Conservation (phyloP, 2,888 invertebrate genomes). For the Phrixothrix hirtus region DNA sequence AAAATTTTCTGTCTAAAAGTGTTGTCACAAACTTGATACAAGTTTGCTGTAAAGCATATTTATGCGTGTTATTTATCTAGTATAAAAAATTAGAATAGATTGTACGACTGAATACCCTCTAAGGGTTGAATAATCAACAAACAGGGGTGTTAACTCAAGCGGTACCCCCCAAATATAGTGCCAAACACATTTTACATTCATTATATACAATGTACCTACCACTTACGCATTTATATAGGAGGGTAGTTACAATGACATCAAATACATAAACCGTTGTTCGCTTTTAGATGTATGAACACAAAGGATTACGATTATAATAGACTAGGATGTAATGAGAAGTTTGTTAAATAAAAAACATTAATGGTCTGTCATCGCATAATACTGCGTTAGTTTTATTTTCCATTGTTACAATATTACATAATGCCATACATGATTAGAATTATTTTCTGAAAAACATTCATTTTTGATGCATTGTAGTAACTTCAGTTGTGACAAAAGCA, state of each 20-base stretch:
- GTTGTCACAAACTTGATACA: too few species aligned
- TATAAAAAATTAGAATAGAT: too few species aligned
- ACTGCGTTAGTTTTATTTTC: conserved; percentile 8
- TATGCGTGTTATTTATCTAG: too few species aligned
- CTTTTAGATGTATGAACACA: conserved; percentile 26
- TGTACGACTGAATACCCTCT: too few species aligned
- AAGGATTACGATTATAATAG: conserved; percentile 31
- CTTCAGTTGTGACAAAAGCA: too few species aligned
- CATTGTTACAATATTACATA: too few species aligned
- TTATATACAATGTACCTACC: conserved; percentile 45
- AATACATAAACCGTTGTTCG: conserved; percentile 23
- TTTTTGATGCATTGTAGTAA: too few species aligned
- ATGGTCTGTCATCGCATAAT: conserved; percentile 15
- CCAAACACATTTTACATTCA: conserved; percentile 46
- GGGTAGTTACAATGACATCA: conserved; percentile 26
- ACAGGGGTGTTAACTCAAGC: conserved; percentile 29
- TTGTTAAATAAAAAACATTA: conserved; percentile 18
- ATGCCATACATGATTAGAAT: too few species aligned
- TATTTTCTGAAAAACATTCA: too few species aligned
- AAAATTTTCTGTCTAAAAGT: too few species aligned
- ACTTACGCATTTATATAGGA: conserved; percentile 40
- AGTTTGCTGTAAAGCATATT: too few species aligned
- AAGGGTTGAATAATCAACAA: too few species aligned
- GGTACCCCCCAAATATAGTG: conserved; percentile 36
- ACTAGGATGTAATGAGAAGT: conserved; percentile 24